phyloP scores from a whole-genome alignment of 2,113 vertebrate species.

The Gobiocypris rarus region DNA sequence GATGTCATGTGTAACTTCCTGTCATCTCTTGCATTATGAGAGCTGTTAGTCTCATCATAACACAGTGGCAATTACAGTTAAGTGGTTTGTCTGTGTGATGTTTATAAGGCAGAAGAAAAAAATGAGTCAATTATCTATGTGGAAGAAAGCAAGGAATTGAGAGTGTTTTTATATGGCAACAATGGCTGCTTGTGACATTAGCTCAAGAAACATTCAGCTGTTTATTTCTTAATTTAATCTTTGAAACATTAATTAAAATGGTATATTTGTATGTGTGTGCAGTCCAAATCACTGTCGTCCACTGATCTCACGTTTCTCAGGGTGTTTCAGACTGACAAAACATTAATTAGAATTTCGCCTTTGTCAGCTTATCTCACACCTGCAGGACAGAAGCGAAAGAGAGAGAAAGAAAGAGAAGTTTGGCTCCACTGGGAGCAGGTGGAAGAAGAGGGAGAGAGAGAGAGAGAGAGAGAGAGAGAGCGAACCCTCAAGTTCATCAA shows the following conservation, averaged over 20 bases:
- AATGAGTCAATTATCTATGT: conserved; percentile 52
- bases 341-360: conserved; percentile 65
- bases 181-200: conserved; percentile 30
- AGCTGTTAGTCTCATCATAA: conserved; percentile 48
- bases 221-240: conserved; percentile 60
- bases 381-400: conserved; percentile 53
- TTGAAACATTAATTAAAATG: conserved; percentile 60
- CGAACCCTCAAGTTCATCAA: not conserved
- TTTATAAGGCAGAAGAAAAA: conserved; percentile 6
- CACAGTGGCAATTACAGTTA: conserved; percentile 43
- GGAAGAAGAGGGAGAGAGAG: not conserved
- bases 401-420: conserved; percentile 6
- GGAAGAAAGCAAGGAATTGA: conserved; percentile 49
- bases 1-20: conserved; percentile 32
- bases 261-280: conserved; percentile 39
- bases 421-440: conserved; percentile 15
- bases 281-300: conserved; percentile 47
- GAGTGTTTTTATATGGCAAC: conserved; percentile 36
- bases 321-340: conserved; percentile 60
- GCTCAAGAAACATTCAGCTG: conserved; percentile 50
- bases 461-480: conserved; percentile 20
- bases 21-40: conserved; percentile 18
- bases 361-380: conserved; percentile 61
- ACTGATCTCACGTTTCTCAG: conserved; percentile 54
- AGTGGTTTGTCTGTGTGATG: conserved; percentile 46